phyloP scores from a whole-genome alignment of 2,888 invertebrate genomes.

The Villa cingulata region DNA sequence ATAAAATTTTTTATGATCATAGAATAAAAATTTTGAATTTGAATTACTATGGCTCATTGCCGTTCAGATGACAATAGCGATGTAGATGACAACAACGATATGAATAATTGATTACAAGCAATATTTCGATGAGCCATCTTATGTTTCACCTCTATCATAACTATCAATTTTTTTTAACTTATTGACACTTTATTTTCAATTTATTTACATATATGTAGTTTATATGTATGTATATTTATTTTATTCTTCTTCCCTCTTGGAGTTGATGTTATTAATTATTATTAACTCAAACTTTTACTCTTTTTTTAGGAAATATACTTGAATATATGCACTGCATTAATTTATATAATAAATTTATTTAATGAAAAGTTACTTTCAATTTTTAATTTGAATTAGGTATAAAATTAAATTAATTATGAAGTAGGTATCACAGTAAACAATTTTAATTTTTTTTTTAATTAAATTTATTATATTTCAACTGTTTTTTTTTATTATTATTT shows the following conservation, averaged over 20 bases:
- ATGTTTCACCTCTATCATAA: not conserved
- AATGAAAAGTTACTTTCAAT: too few species aligned
- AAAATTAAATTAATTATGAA: too few species aligned
- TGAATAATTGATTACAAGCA: not conserved
- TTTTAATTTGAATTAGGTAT: too few species aligned
- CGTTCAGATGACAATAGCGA: not conserved
- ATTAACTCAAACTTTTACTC: too few species aligned
- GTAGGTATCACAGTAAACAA: too few species aligned
- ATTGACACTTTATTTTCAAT: not conserved
- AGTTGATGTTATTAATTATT: too few species aligned
- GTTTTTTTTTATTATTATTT: too few species aligned
- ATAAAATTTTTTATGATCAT: slow-evolving; percentile 2
- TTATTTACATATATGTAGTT: not conserved
- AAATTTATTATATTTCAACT: too few species aligned
- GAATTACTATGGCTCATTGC: slow-evolving; percentile 9
- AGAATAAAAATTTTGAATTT: slow-evolving; percentile 7
- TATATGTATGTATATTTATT: not conserved
- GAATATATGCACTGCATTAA: not conserved
- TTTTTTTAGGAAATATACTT: too few species aligned
- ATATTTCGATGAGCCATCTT: not conserved
- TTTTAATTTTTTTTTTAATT: too few species aligned
- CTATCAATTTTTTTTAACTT: not conserved
- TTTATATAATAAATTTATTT: too few species aligned
- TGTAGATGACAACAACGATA: not conserved
- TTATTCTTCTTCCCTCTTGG: not conserved